phyloP scores from a whole-genome alignment of 2,888 invertebrate genomes.

The Aporophyla lueneburgensis region DNA sequence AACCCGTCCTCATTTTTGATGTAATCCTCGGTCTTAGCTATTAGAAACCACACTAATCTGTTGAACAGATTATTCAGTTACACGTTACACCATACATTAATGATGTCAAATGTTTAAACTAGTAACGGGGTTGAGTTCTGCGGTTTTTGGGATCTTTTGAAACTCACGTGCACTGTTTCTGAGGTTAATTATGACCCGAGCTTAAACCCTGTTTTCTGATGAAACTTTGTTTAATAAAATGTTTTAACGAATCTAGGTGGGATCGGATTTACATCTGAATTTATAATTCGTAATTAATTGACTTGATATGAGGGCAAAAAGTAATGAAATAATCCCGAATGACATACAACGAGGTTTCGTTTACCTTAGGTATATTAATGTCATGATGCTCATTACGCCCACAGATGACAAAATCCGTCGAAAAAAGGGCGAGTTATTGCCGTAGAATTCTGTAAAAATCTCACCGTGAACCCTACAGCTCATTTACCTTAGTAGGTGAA shows the following conservation, averaged over 20 bases:
- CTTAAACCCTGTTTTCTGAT: neutral
- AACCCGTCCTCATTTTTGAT: constrained; percentile 58
- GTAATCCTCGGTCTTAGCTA: constrained; percentile 68
- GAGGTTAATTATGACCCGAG: constrained; percentile 32
- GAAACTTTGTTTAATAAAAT: constrained; percentile 21
- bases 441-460: too few relatives aligned
- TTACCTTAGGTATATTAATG: constrained; percentile 15
- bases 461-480: too few relatives aligned
- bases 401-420: neutral
- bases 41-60: constrained; percentile 76
- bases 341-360: neutral
- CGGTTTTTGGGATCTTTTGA: constrained; percentile 45
- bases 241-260: constrained; percentile 14
- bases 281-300: constrained; percentile 25
- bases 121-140: constrained; percentile 20
- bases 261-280: constrained; percentile 25
- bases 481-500: too few relatives aligned
- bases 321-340: constrained; percentile 26
- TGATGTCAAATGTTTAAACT: constrained; percentile 54
- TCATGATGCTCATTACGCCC: constrained; percentile 6
- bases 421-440: neutral
- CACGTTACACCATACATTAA: constrained; percentile 61
- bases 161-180: constrained; percentile 11
- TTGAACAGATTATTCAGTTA: constrained; percentile 71
- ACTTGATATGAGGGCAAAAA: constrained; percentile 6